Evolutionary conservation across 1,140 invertebrate genomes (phyloP).

Genomic region (Apis cerana): DNA sequence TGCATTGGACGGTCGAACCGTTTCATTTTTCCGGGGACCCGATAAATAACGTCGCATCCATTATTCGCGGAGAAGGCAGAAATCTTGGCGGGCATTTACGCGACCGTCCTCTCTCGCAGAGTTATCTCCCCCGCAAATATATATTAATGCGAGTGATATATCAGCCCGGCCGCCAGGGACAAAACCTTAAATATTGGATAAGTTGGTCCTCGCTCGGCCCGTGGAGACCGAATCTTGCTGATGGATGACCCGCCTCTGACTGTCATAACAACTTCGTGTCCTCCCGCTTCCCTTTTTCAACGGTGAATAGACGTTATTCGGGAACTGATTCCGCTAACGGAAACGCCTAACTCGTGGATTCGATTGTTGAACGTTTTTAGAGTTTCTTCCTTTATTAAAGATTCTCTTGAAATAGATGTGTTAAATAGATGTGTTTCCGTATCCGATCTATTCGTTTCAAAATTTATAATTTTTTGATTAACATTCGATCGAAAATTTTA

Average conservation of each 20-base stretch:
- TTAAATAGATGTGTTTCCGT: too few relatives aligned
- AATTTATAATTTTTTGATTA: too few relatives aligned
- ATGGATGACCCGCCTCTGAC: constrained; percentile 79
- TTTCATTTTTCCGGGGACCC: constrained; percentile 12
- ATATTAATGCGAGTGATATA: constrained; percentile 82
- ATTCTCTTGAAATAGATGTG: too few relatives aligned
- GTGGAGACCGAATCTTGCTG: constrained; percentile 79
- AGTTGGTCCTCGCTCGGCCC: constrained; percentile 77
- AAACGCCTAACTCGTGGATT: too few relatives aligned
- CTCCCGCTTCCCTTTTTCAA: constrained; percentile 27
- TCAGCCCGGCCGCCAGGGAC: constrained; percentile 79
- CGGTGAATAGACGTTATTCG: not conserved
- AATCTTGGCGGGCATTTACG: constrained; percentile 55
- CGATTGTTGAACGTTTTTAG: too few relatives aligned
- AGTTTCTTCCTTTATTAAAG: too few relatives aligned
- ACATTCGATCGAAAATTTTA: too few relatives aligned
- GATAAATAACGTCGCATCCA: constrained; percentile 57
- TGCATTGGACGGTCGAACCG: not conserved
- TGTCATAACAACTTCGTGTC: constrained; percentile 79
- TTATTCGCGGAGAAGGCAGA: constrained; percentile 44
- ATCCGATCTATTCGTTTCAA: too few relatives aligned
- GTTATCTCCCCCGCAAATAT: constrained; percentile 81
- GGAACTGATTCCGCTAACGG: too few relatives aligned
- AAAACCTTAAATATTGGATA: constrained; percentile 82
- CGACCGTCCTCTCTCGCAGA: constrained; percentile 47